Base-by-base conservation (phyloP, 2,888 invertebrate species). In the Oconnorella tubifera region DNA sequence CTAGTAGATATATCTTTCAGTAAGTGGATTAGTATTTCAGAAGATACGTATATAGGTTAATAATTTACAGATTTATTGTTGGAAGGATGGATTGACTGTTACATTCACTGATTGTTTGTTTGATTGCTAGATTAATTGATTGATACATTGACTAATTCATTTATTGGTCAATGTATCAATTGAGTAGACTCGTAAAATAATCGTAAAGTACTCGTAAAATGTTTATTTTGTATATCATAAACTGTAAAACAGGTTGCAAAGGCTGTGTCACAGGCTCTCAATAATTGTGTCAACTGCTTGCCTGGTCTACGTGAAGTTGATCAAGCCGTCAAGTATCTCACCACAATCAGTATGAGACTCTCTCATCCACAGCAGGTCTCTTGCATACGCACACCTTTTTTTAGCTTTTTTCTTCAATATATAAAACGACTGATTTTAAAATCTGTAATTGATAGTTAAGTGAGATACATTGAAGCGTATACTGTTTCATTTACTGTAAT, bases 291-390 rank as follows among this genome's bases (percentile, higher is more conserved):
- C 61, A 89, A 90, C 71, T 91, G 92, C 69, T 86, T 97, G 53
- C 96, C 97, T 0, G 94, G 95, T 0, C 94, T 96, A 80, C 88
- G 89, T 62, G 95, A 96, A 78, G 89, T 98, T n/a, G 96, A 97
- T 78, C 87, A 88, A 27, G 92, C 92, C 0, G 87, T 94, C 73
- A 87, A 88, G 69, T 89, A 88, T 74, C 92, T 96, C 71, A 89
- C 75, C 31, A 68, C 66, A 27, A 64, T 70, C 61, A 72, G 64
- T 60, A 68, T 66, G 49, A 51, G 51, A 14, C 67, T 71, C 23
- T 48, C 64, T 90, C 73, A 87, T 89, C 14, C 27, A 87, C 88
- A 70, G 72, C 78, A 59, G 77, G 78, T 67, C n/a, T n/a, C n/a
- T n/a, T n/a, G n/a, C n/a, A n/a, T n/a, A n/a, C 74, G 75, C 72